Percentiles rank a stretch among this genome's conserved stretches.
These are phyloP conservation scores for Paramormyrops hopkinsi DNA, from an alignment of 2,797 vertebrate species.

Conservation along the genomic window DNA sequence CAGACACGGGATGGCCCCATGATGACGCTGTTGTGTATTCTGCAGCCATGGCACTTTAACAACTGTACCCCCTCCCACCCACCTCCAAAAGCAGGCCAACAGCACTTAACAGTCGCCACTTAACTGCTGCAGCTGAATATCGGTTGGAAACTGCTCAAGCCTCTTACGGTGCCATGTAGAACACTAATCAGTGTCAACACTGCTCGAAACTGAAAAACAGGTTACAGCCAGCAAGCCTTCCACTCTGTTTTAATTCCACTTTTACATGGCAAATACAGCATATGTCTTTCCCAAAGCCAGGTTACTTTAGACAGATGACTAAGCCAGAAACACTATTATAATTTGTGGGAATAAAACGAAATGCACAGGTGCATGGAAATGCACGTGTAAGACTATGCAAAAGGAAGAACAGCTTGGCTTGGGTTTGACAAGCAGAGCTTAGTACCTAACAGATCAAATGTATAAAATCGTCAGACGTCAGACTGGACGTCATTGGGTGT, in stretches of 20 bases:
- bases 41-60: background rate
- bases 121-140: background rate
- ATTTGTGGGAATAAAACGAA: background rate
- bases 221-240: background rate
- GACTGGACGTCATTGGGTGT: background rate
- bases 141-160: background rate
- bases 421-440: background rate
- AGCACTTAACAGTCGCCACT: background rate
- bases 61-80: background rate
- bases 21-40: background rate
- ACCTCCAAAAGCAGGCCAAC: background rate
- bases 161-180: background rate
- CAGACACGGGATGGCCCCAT: background rate
- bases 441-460: background rate
- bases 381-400: background rate
- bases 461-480: background rate
- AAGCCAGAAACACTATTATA: background rate
- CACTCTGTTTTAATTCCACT: background rate
- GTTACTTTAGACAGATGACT: background rate
- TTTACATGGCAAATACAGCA: background rate
- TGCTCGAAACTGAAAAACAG: background rate
- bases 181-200: slow-evolving; percentile 3
- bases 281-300: background rate
- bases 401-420: background rate
- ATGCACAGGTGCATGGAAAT: background rate